Percentiles rank a stretch among this genome's conserved stretches.
phyloP scores from a whole-genome alignment of 2,113 vertebrate species.

The Syngnathus scovelli region DNA sequence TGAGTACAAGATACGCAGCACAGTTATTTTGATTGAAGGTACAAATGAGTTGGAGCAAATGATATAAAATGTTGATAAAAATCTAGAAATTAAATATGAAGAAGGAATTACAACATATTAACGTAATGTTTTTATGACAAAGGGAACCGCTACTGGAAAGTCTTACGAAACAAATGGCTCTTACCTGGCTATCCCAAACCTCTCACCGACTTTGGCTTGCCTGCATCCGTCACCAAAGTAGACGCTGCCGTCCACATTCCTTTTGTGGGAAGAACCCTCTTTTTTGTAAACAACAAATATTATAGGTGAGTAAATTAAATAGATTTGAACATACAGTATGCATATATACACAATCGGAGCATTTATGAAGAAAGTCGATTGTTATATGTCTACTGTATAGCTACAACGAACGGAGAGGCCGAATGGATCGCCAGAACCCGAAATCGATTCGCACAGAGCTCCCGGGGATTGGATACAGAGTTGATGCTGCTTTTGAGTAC shows the following conservation, averaged over 20 bases:
- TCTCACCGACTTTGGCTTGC: conserved; percentile 56
- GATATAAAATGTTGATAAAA: background rate
- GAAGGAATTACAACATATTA: background rate
- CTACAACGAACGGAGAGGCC: conserved; percentile 50
- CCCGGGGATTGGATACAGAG: conserved; percentile 49
- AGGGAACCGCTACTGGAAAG: conserved; percentile 62
- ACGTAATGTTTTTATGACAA: background rate
- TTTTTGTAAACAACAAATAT: conserved; percentile 54
- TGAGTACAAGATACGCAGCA: conserved; percentile 24
- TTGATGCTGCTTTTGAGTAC: conserved; percentile 67
- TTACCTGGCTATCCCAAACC: conserved; percentile 58
- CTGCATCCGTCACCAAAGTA: conserved; percentile 54
- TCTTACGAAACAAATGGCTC: conserved; percentile 29
- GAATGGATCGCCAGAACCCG: conserved; percentile 58
- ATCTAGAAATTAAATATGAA: no score
- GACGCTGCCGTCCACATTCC: conserved; percentile 61
- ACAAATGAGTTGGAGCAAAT: background rate
- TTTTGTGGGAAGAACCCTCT: conserved; percentile 41
- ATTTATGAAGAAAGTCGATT: no score
- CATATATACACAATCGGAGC: no score
- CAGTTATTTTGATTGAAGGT: conserved; percentile 61
- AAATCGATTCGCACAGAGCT: conserved; percentile 40
- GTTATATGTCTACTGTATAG: conserved; percentile 20
- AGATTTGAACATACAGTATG: no score
- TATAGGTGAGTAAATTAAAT: conserved; percentile 47